Conservation (phyloP, 2,888 invertebrate species). For the Lithophane ornitopus region DNA sequence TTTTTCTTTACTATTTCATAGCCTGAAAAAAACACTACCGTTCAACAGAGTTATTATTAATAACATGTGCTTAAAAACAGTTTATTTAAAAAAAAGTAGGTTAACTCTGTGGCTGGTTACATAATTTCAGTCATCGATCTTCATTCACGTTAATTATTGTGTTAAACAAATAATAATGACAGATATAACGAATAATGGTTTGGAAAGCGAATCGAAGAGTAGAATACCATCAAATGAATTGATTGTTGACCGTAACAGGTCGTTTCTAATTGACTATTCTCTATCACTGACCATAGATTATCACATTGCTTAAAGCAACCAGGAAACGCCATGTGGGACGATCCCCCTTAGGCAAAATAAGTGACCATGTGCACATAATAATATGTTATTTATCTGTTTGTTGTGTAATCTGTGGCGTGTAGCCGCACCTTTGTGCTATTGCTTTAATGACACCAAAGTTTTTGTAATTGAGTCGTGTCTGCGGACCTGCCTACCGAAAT, state of each 20-base stretch:
- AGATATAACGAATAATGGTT: constrained; percentile 38
- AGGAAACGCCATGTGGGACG: constrained; percentile 28
- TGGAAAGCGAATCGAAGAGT: constrained; percentile 60
- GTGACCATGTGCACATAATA: constrained; percentile 6
- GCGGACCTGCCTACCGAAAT: not conserved
- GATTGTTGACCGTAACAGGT: constrained; percentile 37
- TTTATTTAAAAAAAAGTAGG: not conserved
- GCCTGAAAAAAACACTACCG: not conserved
- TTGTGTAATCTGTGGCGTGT: constrained; percentile 43
- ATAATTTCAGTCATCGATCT: constrained; percentile 23
- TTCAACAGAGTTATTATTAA: not conserved
- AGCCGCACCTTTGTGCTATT: constrained; percentile 29
- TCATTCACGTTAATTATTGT: constrained; percentile 29
- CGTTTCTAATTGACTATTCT: constrained; percentile 44
- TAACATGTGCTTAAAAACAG: not conserved
- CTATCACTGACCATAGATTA: constrained; percentile 14
- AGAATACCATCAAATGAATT: constrained; percentile 36
- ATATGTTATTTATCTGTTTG: constrained; percentile 19
- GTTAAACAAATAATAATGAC: constrained; percentile 43
- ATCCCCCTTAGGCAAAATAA: constrained; percentile 24
- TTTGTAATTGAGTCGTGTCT: constrained; percentile 22
- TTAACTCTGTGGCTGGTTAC: not conserved
- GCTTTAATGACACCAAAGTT: constrained; percentile 22
- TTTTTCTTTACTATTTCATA: not conserved
- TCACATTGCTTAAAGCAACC: constrained; percentile 24